These are phyloP conservation scores for Proisotoma minuta DNA, from an alignment of 2,888 invertebrate species.

Conservation along the genomic window DNA sequence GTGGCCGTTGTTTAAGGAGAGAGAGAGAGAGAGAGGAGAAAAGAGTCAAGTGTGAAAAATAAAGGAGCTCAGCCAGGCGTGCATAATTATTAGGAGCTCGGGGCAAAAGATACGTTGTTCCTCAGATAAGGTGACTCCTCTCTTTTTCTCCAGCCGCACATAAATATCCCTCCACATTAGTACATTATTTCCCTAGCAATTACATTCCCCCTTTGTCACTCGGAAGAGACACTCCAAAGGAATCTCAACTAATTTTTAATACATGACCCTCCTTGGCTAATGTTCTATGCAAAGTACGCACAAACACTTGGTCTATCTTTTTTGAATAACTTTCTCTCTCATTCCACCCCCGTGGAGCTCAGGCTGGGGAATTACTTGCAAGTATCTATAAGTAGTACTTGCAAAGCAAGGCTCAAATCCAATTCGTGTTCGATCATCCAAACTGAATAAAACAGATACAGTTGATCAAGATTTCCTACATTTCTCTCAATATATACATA, in stretches of 20 bases:
- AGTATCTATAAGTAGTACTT: not conserved
- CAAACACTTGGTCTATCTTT: not conserved
- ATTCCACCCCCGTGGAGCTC: not conserved
- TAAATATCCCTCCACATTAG: constrained; percentile 5
- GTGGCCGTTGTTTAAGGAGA: not conserved
- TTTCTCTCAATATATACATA: not conserved
- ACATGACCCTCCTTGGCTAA: not conserved
- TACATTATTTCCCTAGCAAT: constrained; percentile 11
- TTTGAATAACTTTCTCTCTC: not conserved
- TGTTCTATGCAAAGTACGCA: not conserved
- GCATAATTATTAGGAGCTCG: constrained; percentile 46
- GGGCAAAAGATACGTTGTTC: constrained; percentile 27
- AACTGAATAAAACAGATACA: constrained; percentile 1
- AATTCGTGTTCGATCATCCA: constrained; percentile 5
- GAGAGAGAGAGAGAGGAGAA: constrained; percentile 15
- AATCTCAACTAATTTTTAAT: constrained; percentile 1
- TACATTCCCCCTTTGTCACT: not conserved
- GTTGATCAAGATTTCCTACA: not conserved
- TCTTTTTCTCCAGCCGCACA: not conserved
- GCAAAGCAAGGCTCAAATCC: not conserved
- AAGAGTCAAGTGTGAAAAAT: constrained; percentile 47
- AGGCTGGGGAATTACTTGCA: no score
- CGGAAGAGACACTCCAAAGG: not conserved
- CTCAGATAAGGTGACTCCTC: constrained; percentile 32
- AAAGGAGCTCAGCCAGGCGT: constrained; percentile 46